Conservation (phyloP, 2,888 invertebrate genomes). For the Protonemura montana region DNA sequence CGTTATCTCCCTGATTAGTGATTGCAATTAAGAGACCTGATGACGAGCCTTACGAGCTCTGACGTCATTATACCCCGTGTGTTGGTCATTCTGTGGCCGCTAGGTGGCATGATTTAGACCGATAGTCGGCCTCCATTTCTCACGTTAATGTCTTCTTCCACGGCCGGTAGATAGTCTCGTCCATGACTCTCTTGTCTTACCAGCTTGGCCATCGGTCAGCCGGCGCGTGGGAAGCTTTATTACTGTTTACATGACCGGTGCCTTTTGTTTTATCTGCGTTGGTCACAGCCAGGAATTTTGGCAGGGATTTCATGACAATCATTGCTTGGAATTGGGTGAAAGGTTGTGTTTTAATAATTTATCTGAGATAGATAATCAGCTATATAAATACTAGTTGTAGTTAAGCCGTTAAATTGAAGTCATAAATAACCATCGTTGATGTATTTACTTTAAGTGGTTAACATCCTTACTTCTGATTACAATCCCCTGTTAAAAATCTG, state of each 20-base stretch:
- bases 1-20: background rate
- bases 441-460: too few species aligned
- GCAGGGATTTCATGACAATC: too few species aligned
- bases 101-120: background rate
- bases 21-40: slow-evolving; percentile 5
- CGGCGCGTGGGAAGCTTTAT: background rate
- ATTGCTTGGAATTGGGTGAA: too few species aligned
- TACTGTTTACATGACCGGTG: background rate
- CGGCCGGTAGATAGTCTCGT: background rate
- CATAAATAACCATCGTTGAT: too few species aligned
- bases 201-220: background rate
- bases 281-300: too few species aligned
- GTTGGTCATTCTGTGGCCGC: background rate
- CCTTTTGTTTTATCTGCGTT: too few species aligned
- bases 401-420: too few species aligned
- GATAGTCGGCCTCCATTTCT: background rate
- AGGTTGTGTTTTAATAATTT: too few species aligned
- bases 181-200: background rate
- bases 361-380: too few species aligned
- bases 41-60: slow-evolving; percentile 4
- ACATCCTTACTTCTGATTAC: too few species aligned
- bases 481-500: too few species aligned
- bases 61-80: background rate
- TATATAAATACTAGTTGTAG: too few species aligned
- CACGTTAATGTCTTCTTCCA: slow-evolving; percentile 7